Evolutionary conservation across 2,113 vertebrate genomes (phyloP), one percentile per base, ranked within the genome.

Genomic region (Tachysurus fulvidraco): DNA sequence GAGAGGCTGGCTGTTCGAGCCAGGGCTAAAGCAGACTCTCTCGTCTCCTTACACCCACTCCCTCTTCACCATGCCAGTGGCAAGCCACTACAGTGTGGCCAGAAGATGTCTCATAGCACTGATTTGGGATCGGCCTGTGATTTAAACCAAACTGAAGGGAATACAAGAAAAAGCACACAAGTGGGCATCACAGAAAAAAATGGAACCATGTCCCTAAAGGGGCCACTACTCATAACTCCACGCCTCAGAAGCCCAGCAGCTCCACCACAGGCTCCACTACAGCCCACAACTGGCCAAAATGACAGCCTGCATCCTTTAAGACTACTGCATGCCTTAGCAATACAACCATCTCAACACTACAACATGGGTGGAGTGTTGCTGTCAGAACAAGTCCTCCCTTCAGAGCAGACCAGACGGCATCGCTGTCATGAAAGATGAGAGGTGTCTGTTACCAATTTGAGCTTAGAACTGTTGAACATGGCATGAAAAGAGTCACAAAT

Each of bases 1-100:
- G 84, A 89, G 88, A 88, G 46, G 65, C 81, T 84, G 81, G 76
- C 67, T 82, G 67, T 85, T 59, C 25, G n/a, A 81, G 86, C 76
- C 67, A 30, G 81, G 84, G 84, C 81, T 69, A 60, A 88, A 71
- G 65, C 88, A 87, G 76, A 69, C 77, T 77, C 69, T 77, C 69
- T 90, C 50, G 74, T 85, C 83, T 87, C 81, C 73, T 74, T 69
- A 60, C 89, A 88, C 88, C 57, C 89, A 67, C 79, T 83, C 87
- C 57, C 86, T 86, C 62, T 50, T 84, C 28, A 64, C 69, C 81
- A 73, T 50, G 54, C 57, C 73, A 62, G 57, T n/a, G 81, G 69
- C 60, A 67, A 78, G 81, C 81, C 71, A 67, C 60, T 23, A 64
- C 74, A 64, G 55, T 84, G 76, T 0, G 81, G 81, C 71, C 78